Conservation (phyloP, 1,140 invertebrate species). For the Hylaeus anthracinus region DNA sequence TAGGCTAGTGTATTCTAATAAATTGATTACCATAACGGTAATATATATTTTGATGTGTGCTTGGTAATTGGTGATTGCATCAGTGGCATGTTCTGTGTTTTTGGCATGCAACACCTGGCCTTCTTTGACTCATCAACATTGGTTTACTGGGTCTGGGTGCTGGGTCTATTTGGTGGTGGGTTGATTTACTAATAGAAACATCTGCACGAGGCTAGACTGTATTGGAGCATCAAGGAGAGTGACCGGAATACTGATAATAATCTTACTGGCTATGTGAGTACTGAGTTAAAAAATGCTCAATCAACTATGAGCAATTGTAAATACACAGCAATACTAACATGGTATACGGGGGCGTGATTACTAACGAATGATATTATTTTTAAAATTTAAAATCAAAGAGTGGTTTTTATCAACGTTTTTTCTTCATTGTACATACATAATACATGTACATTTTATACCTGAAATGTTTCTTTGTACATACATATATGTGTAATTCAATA, state of each 20-base stretch:
- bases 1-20: constrained; percentile 20
- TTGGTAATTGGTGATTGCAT: constrained; percentile 78
- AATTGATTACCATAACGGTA: constrained; percentile 15
- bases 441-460: background rate
- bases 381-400: background rate
- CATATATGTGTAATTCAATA: constrained; percentile 17
- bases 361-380: constrained; percentile 2
- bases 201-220: constrained; percentile 84
- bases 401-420: constrained; percentile 1
- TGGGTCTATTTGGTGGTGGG: constrained; percentile 79
- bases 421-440: constrained; percentile 3
- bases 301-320: constrained; percentile 34
- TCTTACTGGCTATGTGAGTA: constrained; percentile 77
- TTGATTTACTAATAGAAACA: constrained; percentile 83
- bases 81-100: constrained; percentile 80
- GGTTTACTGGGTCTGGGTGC: constrained; percentile 71
- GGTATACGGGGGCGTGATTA: background rate
- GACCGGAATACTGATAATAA: constrained; percentile 76
- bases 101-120: constrained; percentile 74
- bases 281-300: constrained; percentile 44
- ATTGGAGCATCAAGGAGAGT: constrained; percentile 81
- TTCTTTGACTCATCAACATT: constrained; percentile 72
- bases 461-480: constrained; percentile 21
- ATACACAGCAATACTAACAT: constrained; percentile 41
- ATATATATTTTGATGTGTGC: constrained; percentile 70